phyloP scores from a whole-genome alignment of 2,113 vertebrate species.

The Ariopsis seemanni region DNA sequence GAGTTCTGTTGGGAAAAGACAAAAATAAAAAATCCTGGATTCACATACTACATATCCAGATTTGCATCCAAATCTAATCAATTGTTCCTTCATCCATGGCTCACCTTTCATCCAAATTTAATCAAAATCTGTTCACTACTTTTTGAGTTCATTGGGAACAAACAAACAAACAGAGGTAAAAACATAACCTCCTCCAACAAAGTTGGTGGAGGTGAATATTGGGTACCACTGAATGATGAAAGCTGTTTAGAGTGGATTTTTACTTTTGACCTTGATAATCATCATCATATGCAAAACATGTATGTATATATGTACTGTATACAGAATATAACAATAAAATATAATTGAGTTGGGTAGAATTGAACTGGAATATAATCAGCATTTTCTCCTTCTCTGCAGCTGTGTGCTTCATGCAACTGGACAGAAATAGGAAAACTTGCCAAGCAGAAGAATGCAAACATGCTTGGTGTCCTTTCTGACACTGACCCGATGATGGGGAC shows the following conservation, averaged over 20 bases:
- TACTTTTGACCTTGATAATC: neutral
- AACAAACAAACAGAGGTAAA: no score
- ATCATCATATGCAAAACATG: neutral
- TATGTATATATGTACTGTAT: neutral
- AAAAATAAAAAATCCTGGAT: no score
- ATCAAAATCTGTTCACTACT: no score
- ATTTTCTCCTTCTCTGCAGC: neutral
- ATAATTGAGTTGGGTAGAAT: neutral
- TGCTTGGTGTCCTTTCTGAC: slow-evolving; percentile 40
- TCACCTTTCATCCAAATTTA: no score
- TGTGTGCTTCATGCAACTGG: neutral
- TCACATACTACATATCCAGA: no score
- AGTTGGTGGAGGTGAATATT: neutral
- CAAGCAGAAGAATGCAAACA: neutral
- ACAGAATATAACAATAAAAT: neutral
- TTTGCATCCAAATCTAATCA: no score
- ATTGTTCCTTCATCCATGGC: no score
- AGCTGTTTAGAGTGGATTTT: neutral
- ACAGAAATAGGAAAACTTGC: neutral
- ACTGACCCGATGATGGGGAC: slow-evolving; percentile 50
- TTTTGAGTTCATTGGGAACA: no score
- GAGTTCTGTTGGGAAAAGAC: no score
- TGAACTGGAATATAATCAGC: neutral
- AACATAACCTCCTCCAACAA: no score
- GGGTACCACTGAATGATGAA: neutral